Base-by-base conservation (phyloP, 23 tunicate species). In the Oikopleura dioica region DNA sequence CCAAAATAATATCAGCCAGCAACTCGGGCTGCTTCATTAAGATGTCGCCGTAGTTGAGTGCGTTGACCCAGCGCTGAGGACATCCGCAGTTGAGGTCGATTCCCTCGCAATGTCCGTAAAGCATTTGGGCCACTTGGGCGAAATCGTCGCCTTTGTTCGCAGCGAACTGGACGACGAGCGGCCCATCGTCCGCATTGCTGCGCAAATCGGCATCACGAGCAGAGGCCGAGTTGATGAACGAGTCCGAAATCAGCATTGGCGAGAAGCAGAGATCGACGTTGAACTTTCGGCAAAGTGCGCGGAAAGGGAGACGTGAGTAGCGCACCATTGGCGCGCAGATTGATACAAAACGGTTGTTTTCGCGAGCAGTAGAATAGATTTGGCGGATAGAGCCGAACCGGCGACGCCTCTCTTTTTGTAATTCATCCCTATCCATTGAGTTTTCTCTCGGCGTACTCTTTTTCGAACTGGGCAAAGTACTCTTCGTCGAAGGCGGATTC, bases 271-370 rank as follows among this genome's bases (percentile, higher is more conserved):
- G 30, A 44, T 89, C 96, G 78, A 89, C 82, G 31, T 77, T 79
- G 78, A 85, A 89, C 75, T 80, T 81, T 31, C 92, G 81, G 33
- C 82, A 82, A 28, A 89, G 75, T 35, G 38, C 44, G 29, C 96
- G 77, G 77, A 89, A 89, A 24, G 82, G 80, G 34, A 81, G 82
- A 35, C 84, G 80, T 1, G 96, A 89, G 78, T 89, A 89, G 36
- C 96, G 80, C 36, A 89, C 96, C 96, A 89, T 89, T 1, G 96
- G 96, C 1, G 96, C 96, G 79, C 96, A 89, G 37, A 89, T 79
- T 75, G 30, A 31, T 16, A 63, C 72, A 63, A 16, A 63, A 21
- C 5, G 16, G 26, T 63, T 31, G 5, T 63, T 24, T 28, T 24
- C 16, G 55, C 9, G 16, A 9, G 55, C 9, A 44, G 16, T 44